Base-by-base conservation (phyloP, 2,888 invertebrate genomes). In the Cartodere bifasciata region DNA sequence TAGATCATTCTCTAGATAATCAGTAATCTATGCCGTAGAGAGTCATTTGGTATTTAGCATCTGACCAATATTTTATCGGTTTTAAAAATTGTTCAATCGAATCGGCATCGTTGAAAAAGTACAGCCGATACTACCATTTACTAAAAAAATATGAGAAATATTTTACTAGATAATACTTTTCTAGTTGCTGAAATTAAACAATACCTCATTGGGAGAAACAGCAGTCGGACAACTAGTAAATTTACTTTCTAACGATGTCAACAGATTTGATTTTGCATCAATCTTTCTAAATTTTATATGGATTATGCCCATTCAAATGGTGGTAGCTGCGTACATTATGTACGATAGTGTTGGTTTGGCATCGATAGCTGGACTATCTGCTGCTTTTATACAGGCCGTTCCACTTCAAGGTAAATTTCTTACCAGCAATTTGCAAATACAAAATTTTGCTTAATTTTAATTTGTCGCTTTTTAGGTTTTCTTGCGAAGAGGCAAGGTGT, bases 141-240 rank as follows among this genome's bases (percentile, higher is more conserved):
- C n/a, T n/a, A n/a, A n/a, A n/a, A n/a, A n/a, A n/a, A n/a, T n/a
- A n/a, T 17, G 20, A n/a, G n/a, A 17, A 17, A n/a, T 17, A 17
- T 17, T 17, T 7, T 17, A 17, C n/a, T 17, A n/a, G n/a, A n/a
- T n/a, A n/a, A n/a, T n/a, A 4, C 22, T 13, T 5, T 51, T 52
- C 28, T 39, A 68, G 68, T 64, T 78, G 1, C 55, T 81, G 23
- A 63, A 65, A 37, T 57, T 82, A 21, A 79, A 75, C 46, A 70
- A 69, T 47, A 65, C 67, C 1, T 77, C 88, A 0, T 55, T 90
- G 21, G 79, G 81, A 1, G 74, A 86, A 49, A 87, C 88, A 0
- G 82, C 88, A 58, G 56, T 80, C 42, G 87, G 86, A 0, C 80
- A 85, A 56, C 72, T 88, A 45, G 75, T 87, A 26, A 88, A 87